phyloP scores from a whole-genome alignment of 2,888 invertebrate genomes.

The Acanthosepion pharaonis region DNA sequence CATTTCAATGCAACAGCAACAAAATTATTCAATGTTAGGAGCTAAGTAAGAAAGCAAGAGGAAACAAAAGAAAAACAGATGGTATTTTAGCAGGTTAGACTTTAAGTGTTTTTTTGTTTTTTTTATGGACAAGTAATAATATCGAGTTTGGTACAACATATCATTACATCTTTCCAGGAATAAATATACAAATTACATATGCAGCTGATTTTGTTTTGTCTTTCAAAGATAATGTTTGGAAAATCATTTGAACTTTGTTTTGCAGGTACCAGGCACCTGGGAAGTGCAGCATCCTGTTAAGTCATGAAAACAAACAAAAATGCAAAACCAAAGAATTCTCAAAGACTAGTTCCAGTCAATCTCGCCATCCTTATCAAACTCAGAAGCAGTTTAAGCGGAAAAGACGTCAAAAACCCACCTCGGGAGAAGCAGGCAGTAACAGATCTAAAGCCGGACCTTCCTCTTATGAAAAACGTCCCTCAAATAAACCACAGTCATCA shows the following conservation, averaged over 20 bases:
- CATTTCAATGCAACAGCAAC: no score
- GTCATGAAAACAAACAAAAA: not conserved
- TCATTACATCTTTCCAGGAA: no score
- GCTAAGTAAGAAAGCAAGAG: no score
- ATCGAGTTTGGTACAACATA: no score
- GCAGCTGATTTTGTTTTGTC: not conserved
- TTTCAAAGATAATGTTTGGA: not conserved
- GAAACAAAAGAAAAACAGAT: no score
- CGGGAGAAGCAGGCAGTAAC: not conserved
- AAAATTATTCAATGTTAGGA: no score
- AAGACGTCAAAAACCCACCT: not conserved
- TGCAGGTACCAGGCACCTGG: slow-evolving; percentile 36
- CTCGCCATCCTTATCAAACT: not conserved
- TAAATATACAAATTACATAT: not conserved
- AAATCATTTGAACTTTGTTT: not conserved
- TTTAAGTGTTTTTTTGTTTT: no score
- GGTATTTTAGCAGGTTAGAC: no score
- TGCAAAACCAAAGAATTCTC: not conserved
- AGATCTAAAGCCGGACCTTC: not conserved
- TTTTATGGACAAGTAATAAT: no score
- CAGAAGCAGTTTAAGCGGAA: slow-evolving; percentile 20
- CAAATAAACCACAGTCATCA: not conserved
- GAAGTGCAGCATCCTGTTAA: slow-evolving; percentile 39
- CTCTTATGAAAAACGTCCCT: not conserved
- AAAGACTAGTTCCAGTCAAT: not conserved